These are phyloP conservation scores for Pyxicephalus adspersus DNA, from an alignment of 2,113 vertebrate genomes.

Conservation along the genomic window DNA sequence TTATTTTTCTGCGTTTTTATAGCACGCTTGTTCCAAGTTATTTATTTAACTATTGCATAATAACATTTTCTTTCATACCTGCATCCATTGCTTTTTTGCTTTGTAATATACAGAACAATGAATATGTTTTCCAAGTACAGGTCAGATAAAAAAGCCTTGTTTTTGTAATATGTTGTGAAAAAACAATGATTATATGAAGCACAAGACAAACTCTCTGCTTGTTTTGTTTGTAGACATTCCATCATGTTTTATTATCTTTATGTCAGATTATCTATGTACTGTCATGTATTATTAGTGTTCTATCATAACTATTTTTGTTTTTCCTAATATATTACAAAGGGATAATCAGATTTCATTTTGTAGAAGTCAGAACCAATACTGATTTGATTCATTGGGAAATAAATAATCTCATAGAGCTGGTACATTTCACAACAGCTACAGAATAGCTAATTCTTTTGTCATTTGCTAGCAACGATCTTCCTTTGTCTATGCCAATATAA, in stretches of 20 bases:
- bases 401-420: constrained; percentile 40
- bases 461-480: neutral
- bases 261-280: constrained; percentile 65
- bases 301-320: constrained; percentile 61
- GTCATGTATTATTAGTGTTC: constrained; percentile 61
- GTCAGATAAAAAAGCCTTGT: constrained; percentile 29
- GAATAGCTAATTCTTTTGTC: constrained; percentile 14
- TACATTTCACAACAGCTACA: constrained; percentile 9
- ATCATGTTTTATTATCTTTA: constrained; percentile 62
- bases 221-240: constrained; percentile 58
- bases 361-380: constrained; percentile 56
- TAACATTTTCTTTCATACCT: no score
- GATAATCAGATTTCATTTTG: constrained; percentile 59
- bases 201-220: constrained; percentile 50
- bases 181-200: constrained; percentile 56
- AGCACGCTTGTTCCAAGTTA: no score
- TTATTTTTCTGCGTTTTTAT: no score
- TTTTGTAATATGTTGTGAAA: neutral
- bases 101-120: neutral
- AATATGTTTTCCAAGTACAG: neutral
- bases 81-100: no score
- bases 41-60: no score
- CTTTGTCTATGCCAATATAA: neutral
- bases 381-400: constrained; percentile 47
- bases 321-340: constrained; percentile 60